Base-by-base conservation (phyloP, 2,797 vertebrate genomes). In the Apogon talboti region DNA sequence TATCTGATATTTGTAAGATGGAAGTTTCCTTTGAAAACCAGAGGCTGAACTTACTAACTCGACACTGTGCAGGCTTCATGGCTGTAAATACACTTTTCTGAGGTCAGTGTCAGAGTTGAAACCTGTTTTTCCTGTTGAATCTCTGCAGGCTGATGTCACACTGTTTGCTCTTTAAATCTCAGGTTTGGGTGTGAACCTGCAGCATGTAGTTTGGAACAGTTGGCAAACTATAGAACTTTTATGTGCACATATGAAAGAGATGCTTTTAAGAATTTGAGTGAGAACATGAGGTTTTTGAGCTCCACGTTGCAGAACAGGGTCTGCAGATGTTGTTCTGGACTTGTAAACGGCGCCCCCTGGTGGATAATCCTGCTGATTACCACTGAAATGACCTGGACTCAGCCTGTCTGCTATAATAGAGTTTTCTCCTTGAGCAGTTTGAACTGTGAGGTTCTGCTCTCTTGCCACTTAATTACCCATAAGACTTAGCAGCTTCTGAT, bases 311-410 rank as follows among this genome's bases (percentile, higher is more conserved):
- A 35, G 7, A 8, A 35, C 33, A 35, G 33, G 33, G 9, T 35
- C 7, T 2, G 1, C 9, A 35, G 33, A 35, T 10, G 33, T 35
- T 9, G 33, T 35, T 35, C 7, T 35, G 7, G 9, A 33, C 30
- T 16, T 46, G n/a, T 13, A 16, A 9, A 38, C 2, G n/a, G 13
- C 40, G 40, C 60, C 68, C 52, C 46, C 68, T 46, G 38, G 68
- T 71, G 68, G 68, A 28, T 1, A 4, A 11, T 12, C 6, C 1
- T 1, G 13, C 14, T 41, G 3, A 49, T 12, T 45, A 28, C 67
- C 33, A 35, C n/a, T n/a, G n/a, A n/a, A n/a, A n/a, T n/a, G n/a
- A n/a, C n/a, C n/a, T n/a, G n/a, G 33, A 35, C 33, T 35, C 28
- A 30, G 28, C 7, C 28, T 30, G 28, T 30, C 28, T 30, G 28